A percentile compares a stretch with the other conserved stretches of the same genome.
Evolutionary conservation across 2,113 vertebrate species (phyloP).

Genomic region (Psophia crepitans): DNA sequence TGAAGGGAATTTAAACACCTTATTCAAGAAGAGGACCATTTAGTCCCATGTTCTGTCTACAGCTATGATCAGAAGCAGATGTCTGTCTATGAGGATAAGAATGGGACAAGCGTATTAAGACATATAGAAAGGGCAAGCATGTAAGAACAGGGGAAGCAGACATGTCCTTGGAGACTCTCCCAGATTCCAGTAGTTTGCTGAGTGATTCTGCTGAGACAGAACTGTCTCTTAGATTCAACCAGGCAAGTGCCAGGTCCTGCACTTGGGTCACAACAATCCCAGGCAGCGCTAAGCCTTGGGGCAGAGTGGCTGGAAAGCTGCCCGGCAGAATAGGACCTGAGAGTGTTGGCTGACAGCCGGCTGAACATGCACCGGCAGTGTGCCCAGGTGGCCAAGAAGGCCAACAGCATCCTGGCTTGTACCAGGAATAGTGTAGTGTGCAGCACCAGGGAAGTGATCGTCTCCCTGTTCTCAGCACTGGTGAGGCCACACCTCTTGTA

Average conservation of each 20-base stretch:
- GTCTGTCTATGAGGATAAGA: not conserved
- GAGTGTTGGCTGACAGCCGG: rapidly evolving
- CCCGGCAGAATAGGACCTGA: rapidly evolving
- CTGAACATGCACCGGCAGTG: not conserved
- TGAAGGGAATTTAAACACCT: not conserved
- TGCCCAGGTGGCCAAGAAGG: not conserved
- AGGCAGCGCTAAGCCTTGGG: rapidly evolving
- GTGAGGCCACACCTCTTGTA: rapidly evolving
- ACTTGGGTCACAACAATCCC: not conserved
- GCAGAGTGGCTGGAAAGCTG: not conserved
- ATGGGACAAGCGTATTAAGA: not conserved
- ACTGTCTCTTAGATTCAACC: not conserved
- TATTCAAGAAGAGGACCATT: not conserved
- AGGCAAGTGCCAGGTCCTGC: not conserved
- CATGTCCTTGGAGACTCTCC: not conserved
- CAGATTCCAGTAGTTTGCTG: not conserved
- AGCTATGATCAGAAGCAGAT: not conserved
- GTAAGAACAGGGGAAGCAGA: not conserved
- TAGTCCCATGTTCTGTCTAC: not conserved
- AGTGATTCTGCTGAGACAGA: not conserved
- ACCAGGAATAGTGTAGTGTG: not conserved
- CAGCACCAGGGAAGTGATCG: rapidly evolving
- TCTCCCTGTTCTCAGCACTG: rapidly evolving
- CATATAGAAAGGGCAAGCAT: not conserved
- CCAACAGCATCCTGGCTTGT: not conserved